Evolutionary conservation across 2,888 invertebrate species (phyloP), one percentile per base, ranked within the genome.

Genomic region (Drosophila barbarae): DNA sequence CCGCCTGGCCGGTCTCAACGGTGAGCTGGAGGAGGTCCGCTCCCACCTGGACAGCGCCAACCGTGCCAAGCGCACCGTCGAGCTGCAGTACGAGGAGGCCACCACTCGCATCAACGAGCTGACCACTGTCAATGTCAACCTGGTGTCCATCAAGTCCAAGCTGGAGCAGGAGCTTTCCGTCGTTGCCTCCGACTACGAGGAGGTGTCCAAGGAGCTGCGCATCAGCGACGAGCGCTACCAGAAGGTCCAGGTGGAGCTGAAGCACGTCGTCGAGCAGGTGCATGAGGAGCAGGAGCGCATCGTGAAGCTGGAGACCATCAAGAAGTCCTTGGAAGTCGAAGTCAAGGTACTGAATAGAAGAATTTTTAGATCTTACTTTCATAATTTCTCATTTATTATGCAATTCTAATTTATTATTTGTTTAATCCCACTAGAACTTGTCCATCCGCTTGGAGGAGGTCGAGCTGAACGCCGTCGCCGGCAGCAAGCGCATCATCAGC

Each of bases 211-310:
- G 91, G 98, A 98, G 90, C 92, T 98, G 87, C 95, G 96, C 90
- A 93, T 97, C 84, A 93, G 94, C 88, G 98, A 98, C 89, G 98
- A 98, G 91, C 95, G 97, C 91, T 97, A 94, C 92, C 97, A 97
- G 91, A 95, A 97, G 89, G 95, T 97, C 77, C 92, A 95, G 92
- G 93, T 94, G 89, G 98, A 98, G 90, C 92, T 98, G 88, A 97
- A 97, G 91, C 96, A 97, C 91, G 96, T 96, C 86, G 95, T 97
- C 60, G 98, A 98, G 90, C 93, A 95, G 86, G 92, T 98, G 87
- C 97, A 98, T 90, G 98, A 98, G 89, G 98, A 98, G 90, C 96
- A 97, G 90, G 98, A 98, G 90, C 96, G 98, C 89, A 95, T 97
- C 86, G 95, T 98, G 87, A 98, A 98, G 92, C 96, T 98, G 90